These are phyloP conservation scores for Mycetomoellerius zeteki DNA, from an alignment of 1,140 invertebrate genomes.

Conservation along the genomic window DNA sequence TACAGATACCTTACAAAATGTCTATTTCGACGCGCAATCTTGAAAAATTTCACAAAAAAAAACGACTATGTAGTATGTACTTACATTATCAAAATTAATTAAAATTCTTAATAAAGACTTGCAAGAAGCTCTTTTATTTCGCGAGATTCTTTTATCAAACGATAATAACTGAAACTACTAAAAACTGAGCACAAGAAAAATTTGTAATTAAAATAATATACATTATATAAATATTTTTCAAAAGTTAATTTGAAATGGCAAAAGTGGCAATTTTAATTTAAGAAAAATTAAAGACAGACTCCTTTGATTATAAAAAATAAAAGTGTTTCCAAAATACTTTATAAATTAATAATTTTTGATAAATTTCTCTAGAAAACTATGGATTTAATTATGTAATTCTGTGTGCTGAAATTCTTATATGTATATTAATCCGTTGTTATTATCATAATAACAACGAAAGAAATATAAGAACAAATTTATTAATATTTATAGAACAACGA, in stretches of 20 bases:
- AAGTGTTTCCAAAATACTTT: not conserved
- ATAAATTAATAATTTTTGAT: not conserved
- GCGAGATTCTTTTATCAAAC: not conserved
- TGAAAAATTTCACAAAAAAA: not conserved
- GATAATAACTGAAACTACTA: not conserved
- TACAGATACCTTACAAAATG: conserved; percentile 7
- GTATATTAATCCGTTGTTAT: too few relatives aligned
- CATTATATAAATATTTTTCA: not conserved
- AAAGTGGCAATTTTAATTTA: not conserved
- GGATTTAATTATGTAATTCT: not conserved
- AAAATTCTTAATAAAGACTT: not conserved
- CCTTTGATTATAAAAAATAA: not conserved
- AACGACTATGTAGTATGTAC: not conserved
- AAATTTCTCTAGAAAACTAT: not conserved
- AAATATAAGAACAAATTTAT: not conserved
- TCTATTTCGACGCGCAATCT: not conserved
- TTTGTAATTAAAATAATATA: not conserved
- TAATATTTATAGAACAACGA: not conserved
- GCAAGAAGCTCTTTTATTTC: too few relatives aligned
- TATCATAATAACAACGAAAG: not conserved
- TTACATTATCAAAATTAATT: not conserved
- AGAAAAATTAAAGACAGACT: not conserved
- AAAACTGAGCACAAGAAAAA: not conserved
- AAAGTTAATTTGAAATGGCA: not conserved
- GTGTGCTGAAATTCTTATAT: not conserved